Evolutionary conservation across 1,140 invertebrate genomes (phyloP), one percentile per base, ranked within the genome.

Genomic region (Brachionus angularis): DNA sequence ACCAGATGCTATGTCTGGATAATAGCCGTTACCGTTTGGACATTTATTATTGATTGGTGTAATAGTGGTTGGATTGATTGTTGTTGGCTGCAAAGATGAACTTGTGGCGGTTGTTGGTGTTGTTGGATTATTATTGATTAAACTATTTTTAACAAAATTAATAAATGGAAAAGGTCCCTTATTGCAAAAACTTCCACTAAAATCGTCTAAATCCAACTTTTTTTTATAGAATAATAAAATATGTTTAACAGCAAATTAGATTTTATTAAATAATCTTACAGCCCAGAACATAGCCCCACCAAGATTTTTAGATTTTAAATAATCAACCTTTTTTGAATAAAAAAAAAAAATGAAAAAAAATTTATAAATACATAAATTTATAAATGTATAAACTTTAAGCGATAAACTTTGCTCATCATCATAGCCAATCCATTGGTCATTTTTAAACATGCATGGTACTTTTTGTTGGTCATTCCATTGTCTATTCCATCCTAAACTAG

Each of bases 201-300:
- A 78, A 69, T 79, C 78, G 47, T 79, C 94, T 89, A 96, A 92
- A 75, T 96, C 92, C 0, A 96, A n/a, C n/a, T n/a, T n/a, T n/a
- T n/a, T n/a, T n/a, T n/a, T n/a, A n/a, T n/a, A n/a, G n/a, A n/a
- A n/a, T n/a, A n/a, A n/a, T n/a, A n/a, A n/a, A n/a, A n/a, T n/a
- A n/a, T n/a, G n/a, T n/a, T n/a, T n/a, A n/a, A n/a, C n/a, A n/a
- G n/a, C n/a, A n/a, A n/a, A n/a, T n/a, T n/a, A n/a, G n/a, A n/a
- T n/a, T n/a, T n/a, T n/a, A n/a, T n/a, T n/a, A n/a, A n/a, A n/a
- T n/a, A n/a, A n/a, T n/a, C n/a, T n/a, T n/a, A n/a, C 84, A 0
- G 91, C 93, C 94, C 93, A 97, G 0, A 93, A 88, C 91, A 96
- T 96, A 27, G 92, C 91, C 10, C 94, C 94, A 25, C 88, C 93